Conservation (phyloP, 2,113 vertebrate genomes). For the Dasypus novemcinctus region DNA sequence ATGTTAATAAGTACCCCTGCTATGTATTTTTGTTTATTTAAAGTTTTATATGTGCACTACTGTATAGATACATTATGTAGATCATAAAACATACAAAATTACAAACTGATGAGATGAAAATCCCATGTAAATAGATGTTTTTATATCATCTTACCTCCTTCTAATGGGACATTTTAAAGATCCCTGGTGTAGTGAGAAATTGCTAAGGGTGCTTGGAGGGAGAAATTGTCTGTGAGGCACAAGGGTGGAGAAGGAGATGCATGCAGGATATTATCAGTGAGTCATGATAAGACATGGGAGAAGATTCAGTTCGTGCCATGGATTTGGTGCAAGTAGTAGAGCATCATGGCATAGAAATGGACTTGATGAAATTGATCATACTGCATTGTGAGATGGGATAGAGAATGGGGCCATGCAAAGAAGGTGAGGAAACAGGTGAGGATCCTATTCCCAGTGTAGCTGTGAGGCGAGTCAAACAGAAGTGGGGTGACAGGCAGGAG, state of each 20-base stretch:
- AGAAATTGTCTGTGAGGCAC: background rate
- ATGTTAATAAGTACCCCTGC: background rate
- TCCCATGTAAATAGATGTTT: background rate
- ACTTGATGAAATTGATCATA: background rate
- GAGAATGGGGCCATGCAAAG: background rate
- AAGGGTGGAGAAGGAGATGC: background rate
- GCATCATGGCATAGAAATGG: background rate
- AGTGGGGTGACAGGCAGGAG: background rate
- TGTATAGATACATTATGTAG: background rate
- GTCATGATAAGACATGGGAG: background rate
- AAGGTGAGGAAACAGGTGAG: background rate
- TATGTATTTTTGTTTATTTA: background rate
- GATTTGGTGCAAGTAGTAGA: background rate
- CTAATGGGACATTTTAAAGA: background rate
- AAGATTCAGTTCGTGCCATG: background rate
- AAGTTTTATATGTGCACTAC: background rate
- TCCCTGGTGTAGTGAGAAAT: background rate
- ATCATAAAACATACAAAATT: background rate
- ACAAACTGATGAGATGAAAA: background rate
- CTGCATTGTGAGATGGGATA: background rate
- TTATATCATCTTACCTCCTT: background rate
- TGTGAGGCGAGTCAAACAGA: background rate
- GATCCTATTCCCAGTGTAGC: background rate
- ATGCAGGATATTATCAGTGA: background rate
- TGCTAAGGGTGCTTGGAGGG: background rate